Evolutionary conservation across 1,140 invertebrate species (phyloP).

Genomic region (Mesaphorura yosii): DNA sequence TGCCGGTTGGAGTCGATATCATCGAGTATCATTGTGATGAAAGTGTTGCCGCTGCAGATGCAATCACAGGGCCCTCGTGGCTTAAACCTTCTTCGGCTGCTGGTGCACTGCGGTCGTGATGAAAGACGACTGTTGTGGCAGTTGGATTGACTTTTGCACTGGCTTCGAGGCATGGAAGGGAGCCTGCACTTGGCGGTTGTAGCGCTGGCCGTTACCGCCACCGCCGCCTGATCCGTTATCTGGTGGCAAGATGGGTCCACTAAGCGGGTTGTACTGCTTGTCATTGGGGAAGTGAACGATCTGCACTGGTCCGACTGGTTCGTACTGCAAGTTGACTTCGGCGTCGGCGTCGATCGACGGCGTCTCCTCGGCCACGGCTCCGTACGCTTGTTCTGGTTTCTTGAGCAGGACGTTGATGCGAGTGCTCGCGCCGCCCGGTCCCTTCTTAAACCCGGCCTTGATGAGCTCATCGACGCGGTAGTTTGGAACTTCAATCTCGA

Average conservation of each 20-base stretch:
- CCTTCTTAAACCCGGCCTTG: conserved; percentile 23
- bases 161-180: too few relatives aligned
- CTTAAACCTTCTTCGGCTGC: too few relatives aligned
- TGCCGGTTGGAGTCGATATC: too few relatives aligned
- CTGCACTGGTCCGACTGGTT: conserved; percentile 14
- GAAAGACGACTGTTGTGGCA: too few relatives aligned
- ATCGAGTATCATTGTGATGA: too few relatives aligned
- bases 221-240: background rate
- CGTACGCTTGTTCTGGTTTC: conserved; percentile 24
- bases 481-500: conserved; percentile 25
- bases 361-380: conserved; percentile 13
- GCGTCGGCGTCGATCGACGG: background rate
- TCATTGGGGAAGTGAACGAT: conserved; percentile 14
- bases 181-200: too few relatives aligned
- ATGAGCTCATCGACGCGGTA: conserved; percentile 25
- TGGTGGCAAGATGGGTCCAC: conserved; percentile 12
- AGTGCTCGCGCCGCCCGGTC: conserved; percentile 1
- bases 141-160: too few relatives aligned
- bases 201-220: too few relatives aligned
- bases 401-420: conserved; percentile 23
- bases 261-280: conserved; percentile 7
- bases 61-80: too few relatives aligned
- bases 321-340: conserved; percentile 24
- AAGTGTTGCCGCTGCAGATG: too few relatives aligned
- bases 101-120: too few relatives aligned